Conservation (phyloP, 2,797 vertebrate species). For the Holocentrus rufus region DNA sequence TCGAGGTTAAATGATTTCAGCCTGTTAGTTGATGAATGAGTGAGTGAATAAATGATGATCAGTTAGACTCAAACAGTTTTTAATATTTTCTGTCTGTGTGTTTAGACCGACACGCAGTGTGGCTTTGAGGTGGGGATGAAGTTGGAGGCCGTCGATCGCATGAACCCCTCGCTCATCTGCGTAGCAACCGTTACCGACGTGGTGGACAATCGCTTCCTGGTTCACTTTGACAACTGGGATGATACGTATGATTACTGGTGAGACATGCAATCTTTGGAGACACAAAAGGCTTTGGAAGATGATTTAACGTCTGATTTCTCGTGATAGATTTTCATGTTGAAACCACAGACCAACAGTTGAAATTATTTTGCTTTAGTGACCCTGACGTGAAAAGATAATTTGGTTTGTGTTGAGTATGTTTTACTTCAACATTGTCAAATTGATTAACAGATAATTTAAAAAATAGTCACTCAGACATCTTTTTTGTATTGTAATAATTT, state of each 20-base stretch:
- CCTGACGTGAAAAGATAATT: too few relatives aligned
- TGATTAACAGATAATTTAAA: too few relatives aligned
- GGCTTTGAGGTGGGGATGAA: constrained; percentile 95
- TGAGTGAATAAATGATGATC: background rate
- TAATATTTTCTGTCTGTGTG: too few relatives aligned
- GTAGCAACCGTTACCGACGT: constrained; percentile 97
- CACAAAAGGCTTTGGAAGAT: background rate
- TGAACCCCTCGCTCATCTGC: constrained; percentile 98
- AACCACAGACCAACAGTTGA: too few relatives aligned
- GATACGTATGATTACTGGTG: constrained; percentile 99
- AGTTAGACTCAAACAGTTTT: background rate
- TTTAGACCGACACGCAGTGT: constrained; percentile 84
- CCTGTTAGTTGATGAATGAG: background rate
- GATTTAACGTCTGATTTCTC: background rate
- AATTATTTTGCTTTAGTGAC: too few relatives aligned
- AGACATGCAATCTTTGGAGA: constrained; percentile 42
- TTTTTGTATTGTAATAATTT: too few relatives aligned
- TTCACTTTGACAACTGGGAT: constrained; percentile 99
- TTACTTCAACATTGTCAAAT: too few relatives aligned
- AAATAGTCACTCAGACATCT: too few relatives aligned
- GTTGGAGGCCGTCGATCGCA: constrained; percentile 97
- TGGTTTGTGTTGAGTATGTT: too few relatives aligned
- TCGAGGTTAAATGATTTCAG: too few relatives aligned
- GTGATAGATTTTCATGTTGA: too few relatives aligned
- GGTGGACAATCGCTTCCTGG: constrained; percentile 92